Base-by-base conservation (phyloP, 2,888 invertebrate species). In the Amiota minor region DNA sequence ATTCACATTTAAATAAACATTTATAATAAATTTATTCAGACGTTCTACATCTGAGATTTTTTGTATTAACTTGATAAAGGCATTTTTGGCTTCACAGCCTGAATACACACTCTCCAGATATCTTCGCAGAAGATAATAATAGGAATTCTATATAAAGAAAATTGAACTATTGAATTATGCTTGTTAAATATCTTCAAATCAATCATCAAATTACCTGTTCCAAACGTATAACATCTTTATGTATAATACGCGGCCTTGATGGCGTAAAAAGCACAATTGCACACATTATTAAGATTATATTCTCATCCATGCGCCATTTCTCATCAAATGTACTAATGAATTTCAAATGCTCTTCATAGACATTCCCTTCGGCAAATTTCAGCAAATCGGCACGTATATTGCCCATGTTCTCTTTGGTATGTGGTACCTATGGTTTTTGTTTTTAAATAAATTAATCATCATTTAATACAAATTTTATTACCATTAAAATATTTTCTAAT, bases 251-350 rank as follows among this genome's bases (percentile, higher is more conserved):
- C 1, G 94, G 91, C 73, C 98, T 90, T 76, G 94, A 93, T 0
- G 98, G 97, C 71, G 96, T 94, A 89, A 99, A 98, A 67, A 99
- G 91, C 77, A 96, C 92, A 76, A 99, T 96, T 80, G 98, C 97
- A 86, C 96, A 95, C 89, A 98, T 92, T 81, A 98, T 94, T 35
- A 97, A 92, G 88, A 98, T 96, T 72, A 98, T 93, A 88, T 95
- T 94, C 88, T 96, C 96, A 91, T 98, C 98, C 61, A 92, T 92
- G 46, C 97, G 92, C 95, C 97, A 97, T 78, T 94, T 92, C 64
- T 94, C 92, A 86, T 96, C 95, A 88, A 98, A 97, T 0, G 96
- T 95, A 77, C 94, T 92, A 71, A 96, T 94, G 89, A 97, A 97
- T 74, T 93, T 91, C 81, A 96, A 94, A 90, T 97, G 96, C 85